These are phyloP conservation scores for Tragelaphus imberbis DNA, from an alignment of 2,113 vertebrate genomes.

Conservation along the genomic window DNA sequence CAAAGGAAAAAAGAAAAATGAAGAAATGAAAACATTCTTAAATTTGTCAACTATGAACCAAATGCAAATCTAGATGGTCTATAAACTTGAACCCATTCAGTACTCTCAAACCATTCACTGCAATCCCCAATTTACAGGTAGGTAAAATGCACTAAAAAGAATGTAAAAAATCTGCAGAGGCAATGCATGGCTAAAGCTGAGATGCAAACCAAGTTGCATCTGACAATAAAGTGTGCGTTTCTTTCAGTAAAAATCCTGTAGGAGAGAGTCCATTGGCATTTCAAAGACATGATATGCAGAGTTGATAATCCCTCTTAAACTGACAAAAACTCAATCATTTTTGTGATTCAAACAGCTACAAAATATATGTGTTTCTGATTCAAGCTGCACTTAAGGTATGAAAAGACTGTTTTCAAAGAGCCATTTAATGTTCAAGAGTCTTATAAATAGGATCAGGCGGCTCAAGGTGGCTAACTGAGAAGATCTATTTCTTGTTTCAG, in stretches of 20 bases:
- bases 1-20: neutral
- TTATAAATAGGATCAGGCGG: slow-evolving; percentile 71
- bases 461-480: slow-evolving; percentile 59
- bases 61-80: neutral
- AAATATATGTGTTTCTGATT: slow-evolving; percentile 73
- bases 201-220: neutral
- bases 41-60: neutral
- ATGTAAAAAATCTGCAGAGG: neutral
- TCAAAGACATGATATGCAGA: slow-evolving; percentile 59
- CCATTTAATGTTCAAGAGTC: slow-evolving; percentile 71
- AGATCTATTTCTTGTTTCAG: slow-evolving; percentile 73
- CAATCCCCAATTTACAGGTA: neutral
- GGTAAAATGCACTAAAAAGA: neutral
- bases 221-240: neutral
- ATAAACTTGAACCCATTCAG: neutral
- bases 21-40: neutral
- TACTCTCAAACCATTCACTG: neutral
- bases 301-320: slow-evolving; percentile 62
- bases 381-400: slow-evolving; percentile 67
- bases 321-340: slow-evolving; percentile 71
- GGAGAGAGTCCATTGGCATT: neutral
- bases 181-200: neutral
- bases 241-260: slow-evolving; percentile 14
- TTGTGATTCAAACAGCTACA: slow-evolving; percentile 70
- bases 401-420: slow-evolving; percentile 70